Evolutionary conservation across 2,113 vertebrate species (phyloP).

Genomic region (Cyrtonyx montezumae): DNA sequence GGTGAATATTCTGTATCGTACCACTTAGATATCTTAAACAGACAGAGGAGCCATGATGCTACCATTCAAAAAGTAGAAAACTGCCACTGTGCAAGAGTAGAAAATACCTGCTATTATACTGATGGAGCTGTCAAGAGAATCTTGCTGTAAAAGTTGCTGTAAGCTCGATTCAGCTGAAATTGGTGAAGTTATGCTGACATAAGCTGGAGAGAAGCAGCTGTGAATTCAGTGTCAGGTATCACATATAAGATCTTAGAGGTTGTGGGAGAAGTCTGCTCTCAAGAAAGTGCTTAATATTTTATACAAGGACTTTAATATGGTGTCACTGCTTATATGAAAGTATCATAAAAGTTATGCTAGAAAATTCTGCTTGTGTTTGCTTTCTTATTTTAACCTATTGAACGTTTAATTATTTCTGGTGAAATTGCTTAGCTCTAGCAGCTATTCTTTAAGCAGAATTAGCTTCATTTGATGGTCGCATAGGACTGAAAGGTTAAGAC

Average conservation of each 20-base stretch:
- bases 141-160: not conserved
- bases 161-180: not conserved
- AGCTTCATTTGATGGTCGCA: not conserved
- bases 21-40: not conserved
- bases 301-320: not conserved
- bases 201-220: not conserved
- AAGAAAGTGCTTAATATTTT: not conserved
- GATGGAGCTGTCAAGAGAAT: conserved; percentile 29
- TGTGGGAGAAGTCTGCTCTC: not conserved
- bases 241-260: not conserved
- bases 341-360: not conserved
- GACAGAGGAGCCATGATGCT: not conserved
- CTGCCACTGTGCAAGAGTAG: not conserved
- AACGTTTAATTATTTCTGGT: not conserved
- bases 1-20: not conserved
- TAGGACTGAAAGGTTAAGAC: not conserved
- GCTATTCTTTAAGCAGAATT: not conserved
- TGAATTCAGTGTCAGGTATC: not conserved
- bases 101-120: conserved; percentile 30
- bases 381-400: not conserved
- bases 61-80: not conserved
- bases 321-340: not conserved
- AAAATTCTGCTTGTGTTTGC: not conserved
- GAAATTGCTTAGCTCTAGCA: not conserved
- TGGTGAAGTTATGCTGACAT: not conserved